Conservation (phyloP, 1,140 invertebrate genomes). For the Andricus grossulariae region DNA sequence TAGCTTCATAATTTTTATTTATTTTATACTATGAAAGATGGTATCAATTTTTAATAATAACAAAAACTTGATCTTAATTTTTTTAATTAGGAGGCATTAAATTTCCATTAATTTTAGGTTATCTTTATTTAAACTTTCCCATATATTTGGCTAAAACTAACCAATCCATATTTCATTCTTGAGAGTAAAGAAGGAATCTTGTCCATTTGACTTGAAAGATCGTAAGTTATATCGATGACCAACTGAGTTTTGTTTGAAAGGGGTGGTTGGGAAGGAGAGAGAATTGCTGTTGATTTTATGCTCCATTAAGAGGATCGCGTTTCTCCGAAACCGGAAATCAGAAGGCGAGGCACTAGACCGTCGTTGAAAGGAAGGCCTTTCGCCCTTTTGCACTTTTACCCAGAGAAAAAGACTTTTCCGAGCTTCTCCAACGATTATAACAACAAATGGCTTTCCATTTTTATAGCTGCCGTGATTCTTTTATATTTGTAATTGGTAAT, state of each 20-base stretch:
- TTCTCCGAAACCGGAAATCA: constrained; percentile 63
- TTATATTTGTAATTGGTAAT: no score
- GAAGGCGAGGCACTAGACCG: constrained; percentile 57
- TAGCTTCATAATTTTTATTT: no score
- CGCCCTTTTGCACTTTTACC: background rate
- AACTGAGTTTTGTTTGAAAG: background rate
- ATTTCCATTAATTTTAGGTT: background rate
- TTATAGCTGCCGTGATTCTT: constrained; percentile 32
- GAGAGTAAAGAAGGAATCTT: background rate
- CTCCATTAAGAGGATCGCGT: constrained; percentile 68
- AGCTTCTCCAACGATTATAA: constrained; percentile 20
- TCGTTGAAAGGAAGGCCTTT: constrained; percentile 39
- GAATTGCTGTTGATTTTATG: constrained; percentile 63
- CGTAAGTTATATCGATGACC: background rate
- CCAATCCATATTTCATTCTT: background rate
- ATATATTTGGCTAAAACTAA: no score
- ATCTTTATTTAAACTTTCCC: background rate
- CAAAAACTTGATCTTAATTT: no score
- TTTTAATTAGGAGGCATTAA: no score
- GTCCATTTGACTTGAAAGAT: background rate
- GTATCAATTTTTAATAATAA: no score
- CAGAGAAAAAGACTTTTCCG: background rate
- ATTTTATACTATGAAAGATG: no score
- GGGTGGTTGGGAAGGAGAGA: background rate
- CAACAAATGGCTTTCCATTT: constrained; percentile 17